A percentile compares a stretch with the other conserved stretches of the same genome.
phyloP scores from a whole-genome alignment of 2,888 invertebrate genomes.

The Tholera decimalis region DNA sequence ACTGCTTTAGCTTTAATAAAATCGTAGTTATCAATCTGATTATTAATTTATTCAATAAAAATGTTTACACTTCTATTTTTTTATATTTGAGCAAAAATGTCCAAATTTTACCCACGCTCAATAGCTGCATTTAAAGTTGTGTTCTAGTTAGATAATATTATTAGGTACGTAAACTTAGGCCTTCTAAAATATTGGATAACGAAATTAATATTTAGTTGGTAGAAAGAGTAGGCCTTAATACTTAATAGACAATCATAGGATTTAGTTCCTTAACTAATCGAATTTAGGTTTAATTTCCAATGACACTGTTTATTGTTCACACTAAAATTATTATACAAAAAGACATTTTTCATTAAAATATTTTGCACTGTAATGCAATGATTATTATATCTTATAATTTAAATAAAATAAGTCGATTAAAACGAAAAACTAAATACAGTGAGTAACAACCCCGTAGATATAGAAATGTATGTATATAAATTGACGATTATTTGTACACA shows the following conservation, averaged over 20 bases:
- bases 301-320: slow-evolving; percentile 50
- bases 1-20: too few relatives aligned
- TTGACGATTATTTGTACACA: slow-evolving; percentile 32
- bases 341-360: slow-evolving; percentile 59
- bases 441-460: slow-evolving; percentile 25
- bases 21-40: too few relatives aligned
- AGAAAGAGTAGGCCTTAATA: slow-evolving; percentile 65
- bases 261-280: slow-evolving; percentile 49
- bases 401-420: slow-evolving; percentile 4
- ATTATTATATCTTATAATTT: slow-evolving; percentile 4
- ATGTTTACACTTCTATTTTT: too few relatives aligned
- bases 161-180: slow-evolving; percentile 56
- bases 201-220: slow-evolving; percentile 57
- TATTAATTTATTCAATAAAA: background rate
- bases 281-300: slow-evolving; percentile 50
- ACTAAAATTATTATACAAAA: slow-evolving; percentile 52
- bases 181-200: slow-evolving; percentile 53
- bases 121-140: slow-evolving; percentile 18
- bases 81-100: background rate
- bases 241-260: slow-evolving; percentile 56
- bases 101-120: slow-evolving; percentile 35
- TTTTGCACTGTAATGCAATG: slow-evolving; percentile 16
- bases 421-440: slow-evolving; percentile 3
- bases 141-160: slow-evolving; percentile 44
- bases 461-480: slow-evolving; percentile 22